Conservation (phyloP, 2,113 vertebrate species). For the Furnarius figulus region DNA sequence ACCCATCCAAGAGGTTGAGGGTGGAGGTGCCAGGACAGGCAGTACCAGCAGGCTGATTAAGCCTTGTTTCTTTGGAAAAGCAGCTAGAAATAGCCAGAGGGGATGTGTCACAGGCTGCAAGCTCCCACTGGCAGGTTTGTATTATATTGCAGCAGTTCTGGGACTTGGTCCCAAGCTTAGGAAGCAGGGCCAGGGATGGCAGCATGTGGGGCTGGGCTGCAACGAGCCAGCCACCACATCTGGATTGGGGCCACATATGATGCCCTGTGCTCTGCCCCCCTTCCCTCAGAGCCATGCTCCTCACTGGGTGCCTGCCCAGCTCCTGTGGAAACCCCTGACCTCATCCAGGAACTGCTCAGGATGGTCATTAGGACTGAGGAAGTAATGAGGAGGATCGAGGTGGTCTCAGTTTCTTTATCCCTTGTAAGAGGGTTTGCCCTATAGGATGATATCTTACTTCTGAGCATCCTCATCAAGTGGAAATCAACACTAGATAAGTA, state of each 20-base stretch:
- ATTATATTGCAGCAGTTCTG: background rate
- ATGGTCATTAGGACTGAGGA: background rate
- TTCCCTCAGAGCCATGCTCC: accelerated
- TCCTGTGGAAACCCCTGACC: background rate
- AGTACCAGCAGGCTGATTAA: too few relatives aligned
- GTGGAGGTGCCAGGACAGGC: too few relatives aligned
- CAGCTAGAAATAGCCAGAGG: background rate
- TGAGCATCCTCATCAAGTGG: background rate
- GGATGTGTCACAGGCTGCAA: background rate
- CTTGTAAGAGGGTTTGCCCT: constrained; percentile 24
- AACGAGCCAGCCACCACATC: accelerated
- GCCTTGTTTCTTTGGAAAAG: background rate
- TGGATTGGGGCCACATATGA: background rate
- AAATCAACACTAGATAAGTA: constrained; percentile 40
- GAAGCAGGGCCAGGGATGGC: accelerated
- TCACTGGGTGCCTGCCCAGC: accelerated
- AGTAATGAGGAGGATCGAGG: background rate
- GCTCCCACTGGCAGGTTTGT: background rate
- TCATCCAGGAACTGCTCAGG: background rate
- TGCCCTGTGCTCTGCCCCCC: too few relatives aligned
- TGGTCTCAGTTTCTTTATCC: constrained; percentile 40
- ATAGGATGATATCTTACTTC: background rate
- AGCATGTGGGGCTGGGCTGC: accelerated
- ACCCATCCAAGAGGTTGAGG: too few relatives aligned
- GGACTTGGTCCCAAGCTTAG: too few relatives aligned